Conservation (phyloP, 1,140 invertebrate genomes). For the Phocides pigmalion region DNA sequence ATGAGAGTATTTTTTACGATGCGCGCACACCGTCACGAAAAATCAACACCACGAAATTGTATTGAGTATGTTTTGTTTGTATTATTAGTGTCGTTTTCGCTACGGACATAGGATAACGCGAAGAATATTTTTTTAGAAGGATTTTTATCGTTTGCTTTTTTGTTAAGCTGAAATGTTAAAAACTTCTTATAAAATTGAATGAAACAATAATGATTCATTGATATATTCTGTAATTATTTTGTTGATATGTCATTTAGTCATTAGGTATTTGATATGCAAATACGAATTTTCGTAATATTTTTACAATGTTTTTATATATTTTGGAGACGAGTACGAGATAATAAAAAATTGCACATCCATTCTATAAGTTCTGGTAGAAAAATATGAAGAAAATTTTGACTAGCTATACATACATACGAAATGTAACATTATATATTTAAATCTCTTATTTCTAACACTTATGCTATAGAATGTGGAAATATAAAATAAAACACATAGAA, state of each 20-base stretch:
- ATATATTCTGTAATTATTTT: neutral
- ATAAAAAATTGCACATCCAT: conserved; percentile 51
- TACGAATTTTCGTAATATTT: conserved; percentile 15
- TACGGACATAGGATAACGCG: no score
- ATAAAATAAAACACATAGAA: neutral
- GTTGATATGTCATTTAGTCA: conserved; percentile 44
- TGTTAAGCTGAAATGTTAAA: no score
- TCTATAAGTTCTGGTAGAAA: conserved; percentile 61
- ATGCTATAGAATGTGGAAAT: conserved; percentile 29
- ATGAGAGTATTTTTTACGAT: no score
- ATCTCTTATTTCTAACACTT: conserved; percentile 51
- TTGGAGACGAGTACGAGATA: conserved; percentile 33
- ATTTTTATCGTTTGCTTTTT: no score
- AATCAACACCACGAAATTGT: no score
- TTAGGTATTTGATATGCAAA: conserved; percentile 43
- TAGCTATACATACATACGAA: conserved; percentile 48
- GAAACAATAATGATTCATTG: no score
- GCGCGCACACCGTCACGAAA: no score
- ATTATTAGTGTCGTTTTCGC: no score
- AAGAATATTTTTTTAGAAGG: no score
- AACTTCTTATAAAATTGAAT: no score
- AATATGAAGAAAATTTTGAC: conserved; percentile 70
- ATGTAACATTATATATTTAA: conserved; percentile 42
- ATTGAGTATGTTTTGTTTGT: no score
- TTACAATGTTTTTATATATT: conserved; percentile 30